Evolutionary conservation across 1,140 invertebrate species (phyloP).

Genomic region (Aphaenogaster rudis): DNA sequence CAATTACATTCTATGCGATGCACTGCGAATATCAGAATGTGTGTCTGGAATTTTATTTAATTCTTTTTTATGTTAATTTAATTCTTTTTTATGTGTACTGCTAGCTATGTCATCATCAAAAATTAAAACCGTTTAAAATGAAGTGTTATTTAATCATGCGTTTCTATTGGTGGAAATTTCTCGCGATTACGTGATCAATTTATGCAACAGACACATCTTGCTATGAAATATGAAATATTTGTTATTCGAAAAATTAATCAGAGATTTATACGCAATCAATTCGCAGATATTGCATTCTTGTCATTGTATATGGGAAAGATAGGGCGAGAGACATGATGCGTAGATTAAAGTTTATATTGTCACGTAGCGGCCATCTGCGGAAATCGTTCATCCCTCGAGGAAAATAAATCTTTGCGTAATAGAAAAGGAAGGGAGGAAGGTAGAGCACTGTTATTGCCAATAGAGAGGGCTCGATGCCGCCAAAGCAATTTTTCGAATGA

Average conservation of each 20-base stretch:
- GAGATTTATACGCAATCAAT: not conserved
- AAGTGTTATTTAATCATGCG: not conserved
- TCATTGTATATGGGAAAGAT: not conserved
- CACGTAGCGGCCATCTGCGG: constrained; percentile 59
- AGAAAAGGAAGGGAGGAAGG: not conserved
- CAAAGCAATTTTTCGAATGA: constrained; percentile 44
- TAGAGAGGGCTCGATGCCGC: constrained; percentile 24
- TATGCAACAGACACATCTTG: not conserved
- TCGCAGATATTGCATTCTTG: not conserved
- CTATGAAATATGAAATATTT: not conserved
- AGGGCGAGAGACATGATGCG: not conserved
- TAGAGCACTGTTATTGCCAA: constrained; percentile 51
- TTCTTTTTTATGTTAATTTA: constrained; percentile 52
- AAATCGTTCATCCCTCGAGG: constrained; percentile 66
- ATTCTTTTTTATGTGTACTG: constrained; percentile 15
- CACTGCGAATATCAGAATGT: not conserved
- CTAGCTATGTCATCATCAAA: not conserved
- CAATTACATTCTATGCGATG: constrained; percentile 43
- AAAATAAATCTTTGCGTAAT: constrained; percentile 69
- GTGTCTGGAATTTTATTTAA: constrained; percentile 53
- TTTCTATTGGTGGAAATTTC: not conserved
- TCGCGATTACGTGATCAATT: not conserved
- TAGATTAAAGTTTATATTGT: constrained; percentile 41
- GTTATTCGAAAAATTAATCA: not conserved
- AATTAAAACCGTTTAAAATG: not conserved